A percentile compares a stretch with the other conserved stretches of the same genome.
phyloP scores from a whole-genome alignment of 2,797 vertebrate species.

The Sitta carolinensis region DNA sequence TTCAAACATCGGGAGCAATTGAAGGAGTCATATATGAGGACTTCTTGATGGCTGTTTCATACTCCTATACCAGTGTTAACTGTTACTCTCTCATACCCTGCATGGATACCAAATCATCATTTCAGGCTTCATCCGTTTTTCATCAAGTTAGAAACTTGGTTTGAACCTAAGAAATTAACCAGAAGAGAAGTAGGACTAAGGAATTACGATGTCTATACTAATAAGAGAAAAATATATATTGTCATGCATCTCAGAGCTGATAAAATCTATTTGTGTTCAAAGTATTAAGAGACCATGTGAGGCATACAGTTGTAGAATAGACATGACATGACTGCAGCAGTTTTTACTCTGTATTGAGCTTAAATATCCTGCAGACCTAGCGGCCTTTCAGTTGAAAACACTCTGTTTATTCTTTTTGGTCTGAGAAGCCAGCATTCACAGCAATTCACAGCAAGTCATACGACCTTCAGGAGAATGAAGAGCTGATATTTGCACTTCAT shows the following conservation, averaged over 20 bases:
- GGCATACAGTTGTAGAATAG: not conserved
- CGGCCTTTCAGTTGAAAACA: constrained; percentile 25
- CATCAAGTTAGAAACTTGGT: not conserved
- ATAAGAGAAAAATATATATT: not conserved
- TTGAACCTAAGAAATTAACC: not conserved
- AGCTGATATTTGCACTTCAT: constrained; percentile 57
- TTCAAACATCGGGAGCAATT: not conserved
- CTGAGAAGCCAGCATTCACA: not conserved
- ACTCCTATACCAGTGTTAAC: not conserved
- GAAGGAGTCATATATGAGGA: not conserved
- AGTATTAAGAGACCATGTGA: not conserved
- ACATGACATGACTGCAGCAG: not conserved
- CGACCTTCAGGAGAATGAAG: constrained; percentile 18
- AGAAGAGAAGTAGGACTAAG: not conserved
- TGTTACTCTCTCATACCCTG: not conserved
- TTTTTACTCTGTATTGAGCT: not conserved
- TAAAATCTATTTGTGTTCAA: not conserved
- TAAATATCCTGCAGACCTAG: not conserved
- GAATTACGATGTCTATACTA: not conserved
- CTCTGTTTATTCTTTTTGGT: constrained; percentile 1
- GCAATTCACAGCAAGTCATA: constrained; percentile 16
- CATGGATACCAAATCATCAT: not conserved
- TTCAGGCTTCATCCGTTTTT: not conserved
- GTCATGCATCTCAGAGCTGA: not conserved
- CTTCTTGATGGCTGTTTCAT: not conserved